A percentile compares a stretch with the other conserved stretches of the same genome.
phyloP scores from a whole-genome alignment of 2,797 vertebrate genomes.

The Naso thynnoides region DNA sequence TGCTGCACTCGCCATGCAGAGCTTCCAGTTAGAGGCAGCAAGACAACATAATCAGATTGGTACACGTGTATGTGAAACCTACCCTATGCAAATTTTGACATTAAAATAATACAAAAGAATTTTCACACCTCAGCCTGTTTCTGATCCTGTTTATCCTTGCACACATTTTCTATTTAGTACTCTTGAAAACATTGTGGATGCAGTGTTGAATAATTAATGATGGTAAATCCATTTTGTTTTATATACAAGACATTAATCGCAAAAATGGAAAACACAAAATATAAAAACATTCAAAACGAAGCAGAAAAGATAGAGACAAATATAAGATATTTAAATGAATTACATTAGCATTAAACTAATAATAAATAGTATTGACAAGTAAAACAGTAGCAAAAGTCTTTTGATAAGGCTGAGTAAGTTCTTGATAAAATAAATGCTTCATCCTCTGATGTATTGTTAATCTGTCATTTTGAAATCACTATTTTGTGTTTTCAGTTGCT shows the following conservation, averaged over 20 bases:
- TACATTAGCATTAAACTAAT: background rate
- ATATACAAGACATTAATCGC: background rate
- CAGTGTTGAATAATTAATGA: background rate
- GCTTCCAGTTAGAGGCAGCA: conserved; percentile 12
- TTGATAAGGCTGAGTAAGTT: background rate
- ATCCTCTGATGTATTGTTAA: background rate
- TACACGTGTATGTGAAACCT: conserved; percentile 19
- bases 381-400: background rate
- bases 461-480: background rate
- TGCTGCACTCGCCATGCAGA: background rate
- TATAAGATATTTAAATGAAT: background rate
- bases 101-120: conserved; percentile 14
- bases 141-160: conserved; percentile 1
- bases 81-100: conserved; percentile 41
- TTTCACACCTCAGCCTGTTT: conserved; percentile 6
- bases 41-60: conserved; percentile 28
- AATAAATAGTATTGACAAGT: background rate
- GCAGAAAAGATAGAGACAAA: background rate
- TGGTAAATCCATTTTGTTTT: background rate
- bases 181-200: background rate
- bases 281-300: background rate
- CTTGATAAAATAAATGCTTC: background rate
- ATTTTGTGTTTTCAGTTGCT: background rate
- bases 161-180: conserved; percentile 9
- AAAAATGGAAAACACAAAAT: background rate